phyloP scores from a whole-genome alignment of 2,797 vertebrate species.

The Protonibea diacanthus region DNA sequence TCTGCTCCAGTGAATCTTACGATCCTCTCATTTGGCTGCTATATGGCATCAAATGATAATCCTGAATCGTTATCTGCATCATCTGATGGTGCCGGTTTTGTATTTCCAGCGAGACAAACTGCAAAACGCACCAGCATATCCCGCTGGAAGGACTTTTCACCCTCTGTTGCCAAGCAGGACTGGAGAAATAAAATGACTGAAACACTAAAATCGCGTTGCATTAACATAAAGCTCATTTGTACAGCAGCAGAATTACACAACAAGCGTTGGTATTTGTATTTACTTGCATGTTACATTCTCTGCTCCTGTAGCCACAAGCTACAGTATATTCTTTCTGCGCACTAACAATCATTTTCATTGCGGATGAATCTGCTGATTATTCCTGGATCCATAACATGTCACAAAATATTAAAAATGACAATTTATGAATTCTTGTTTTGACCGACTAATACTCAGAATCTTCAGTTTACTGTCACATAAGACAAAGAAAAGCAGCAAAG shows the following conservation, averaged over 20 bases:
- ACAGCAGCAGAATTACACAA: neutral
- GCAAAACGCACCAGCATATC: neutral
- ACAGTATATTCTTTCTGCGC: neutral
- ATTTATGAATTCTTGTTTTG: neutral
- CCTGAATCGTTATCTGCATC: neutral
- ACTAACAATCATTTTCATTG: neutral
- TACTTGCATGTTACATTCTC: conserved; percentile 9
- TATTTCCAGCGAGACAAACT: neutral
- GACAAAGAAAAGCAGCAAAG: neutral
- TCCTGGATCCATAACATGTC: neutral
- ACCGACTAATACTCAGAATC: neutral
- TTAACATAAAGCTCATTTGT: conserved; percentile 15
- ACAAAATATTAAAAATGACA: neutral
- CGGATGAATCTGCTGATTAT: neutral
- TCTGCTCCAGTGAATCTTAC: neutral
- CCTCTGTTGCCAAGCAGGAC: conserved; percentile 2
- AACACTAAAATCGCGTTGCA: neutral
- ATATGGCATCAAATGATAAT: conserved; percentile 10
- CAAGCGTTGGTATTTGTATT: conserved; percentile 1
- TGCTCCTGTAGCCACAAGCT: neutral
- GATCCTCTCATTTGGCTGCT: conserved; percentile 10
- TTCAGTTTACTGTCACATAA: neutral
- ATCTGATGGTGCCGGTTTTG: no score
- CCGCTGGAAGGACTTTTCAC: conserved; percentile 12
- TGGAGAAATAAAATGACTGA: conserved; percentile 11